Conservation (phyloP, 2,113 vertebrate genomes). For the Grammomys surdaster region DNA sequence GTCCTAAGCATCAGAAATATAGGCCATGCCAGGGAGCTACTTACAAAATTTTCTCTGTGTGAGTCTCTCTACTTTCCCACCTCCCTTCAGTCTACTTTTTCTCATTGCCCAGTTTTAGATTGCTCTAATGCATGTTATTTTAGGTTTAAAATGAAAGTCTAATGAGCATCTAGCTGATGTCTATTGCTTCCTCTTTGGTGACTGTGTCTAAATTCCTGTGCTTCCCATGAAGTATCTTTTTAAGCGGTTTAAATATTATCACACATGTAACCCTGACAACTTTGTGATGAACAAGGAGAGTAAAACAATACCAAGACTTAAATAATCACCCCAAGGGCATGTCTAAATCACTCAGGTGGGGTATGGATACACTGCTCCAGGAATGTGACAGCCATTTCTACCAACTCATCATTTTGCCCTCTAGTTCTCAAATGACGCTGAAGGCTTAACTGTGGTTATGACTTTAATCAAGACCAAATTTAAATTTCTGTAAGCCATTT, state of each 20-base stretch:
- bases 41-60: neutral
- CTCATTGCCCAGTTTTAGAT: neutral
- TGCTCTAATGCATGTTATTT: neutral
- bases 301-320: neutral
- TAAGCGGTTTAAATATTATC: neutral
- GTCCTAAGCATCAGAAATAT: neutral
- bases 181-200: neutral
- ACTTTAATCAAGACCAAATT: neutral
- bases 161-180: neutral
- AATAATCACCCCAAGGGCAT: neutral
- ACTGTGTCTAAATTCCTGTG: neutral
- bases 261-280: neutral
- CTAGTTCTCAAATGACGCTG: neutral
- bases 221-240: neutral
- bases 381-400: neutral
- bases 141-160: neutral
- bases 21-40: neutral
- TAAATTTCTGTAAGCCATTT: neutral
- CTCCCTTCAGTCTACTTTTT: neutral
- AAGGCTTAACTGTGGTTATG: neutral
- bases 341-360: neutral
- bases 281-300: neutral
- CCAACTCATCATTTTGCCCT: neutral
- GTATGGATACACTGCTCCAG: neutral
- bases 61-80: neutral